Conservation (phyloP, 1,140 invertebrate genomes). For the Papilio xuthus region DNA sequence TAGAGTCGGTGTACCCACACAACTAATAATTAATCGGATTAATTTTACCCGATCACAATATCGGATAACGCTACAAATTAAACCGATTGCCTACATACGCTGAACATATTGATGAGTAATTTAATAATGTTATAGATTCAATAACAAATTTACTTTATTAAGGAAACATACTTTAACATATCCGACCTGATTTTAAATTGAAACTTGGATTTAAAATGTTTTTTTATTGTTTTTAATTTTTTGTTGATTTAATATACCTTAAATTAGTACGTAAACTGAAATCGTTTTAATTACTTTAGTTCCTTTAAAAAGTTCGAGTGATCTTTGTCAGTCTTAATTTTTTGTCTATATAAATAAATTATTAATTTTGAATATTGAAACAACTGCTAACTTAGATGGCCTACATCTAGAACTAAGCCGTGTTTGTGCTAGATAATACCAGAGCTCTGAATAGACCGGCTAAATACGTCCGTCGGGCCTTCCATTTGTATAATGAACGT, state of each 20-base stretch:
- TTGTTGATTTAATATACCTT: too few relatives aligned
- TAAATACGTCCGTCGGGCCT: slow-evolving; percentile 67
- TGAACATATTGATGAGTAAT: slow-evolving; percentile 17
- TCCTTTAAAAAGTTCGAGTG: too few relatives aligned
- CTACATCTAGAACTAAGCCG: slow-evolving; percentile 38
- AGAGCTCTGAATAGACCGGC: slow-evolving; percentile 61
- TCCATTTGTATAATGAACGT: slow-evolving; percentile 74
- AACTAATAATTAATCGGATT: slow-evolving; percentile 24
- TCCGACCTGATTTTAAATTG: too few relatives aligned
- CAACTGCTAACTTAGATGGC: neutral
- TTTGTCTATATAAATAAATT: neutral
- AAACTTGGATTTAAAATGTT: neutral
- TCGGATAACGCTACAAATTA: slow-evolving; percentile 14
- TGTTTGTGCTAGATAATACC: slow-evolving; percentile 29
- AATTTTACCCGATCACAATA: slow-evolving; percentile 17
- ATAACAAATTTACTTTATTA: neutral
- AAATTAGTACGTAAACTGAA: too few relatives aligned
- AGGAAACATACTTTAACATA: neutral
- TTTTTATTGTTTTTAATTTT: too few relatives aligned
- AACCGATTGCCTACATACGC: slow-evolving; percentile 26
- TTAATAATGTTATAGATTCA: neutral
- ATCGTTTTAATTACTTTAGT: too few relatives aligned
- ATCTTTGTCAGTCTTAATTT: too few relatives aligned
- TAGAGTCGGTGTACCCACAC: neutral
- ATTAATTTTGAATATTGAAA: neutral